Evolutionary conservation across 2,113 vertebrate species (phyloP).

Genomic region (Apteryx mantelli): DNA sequence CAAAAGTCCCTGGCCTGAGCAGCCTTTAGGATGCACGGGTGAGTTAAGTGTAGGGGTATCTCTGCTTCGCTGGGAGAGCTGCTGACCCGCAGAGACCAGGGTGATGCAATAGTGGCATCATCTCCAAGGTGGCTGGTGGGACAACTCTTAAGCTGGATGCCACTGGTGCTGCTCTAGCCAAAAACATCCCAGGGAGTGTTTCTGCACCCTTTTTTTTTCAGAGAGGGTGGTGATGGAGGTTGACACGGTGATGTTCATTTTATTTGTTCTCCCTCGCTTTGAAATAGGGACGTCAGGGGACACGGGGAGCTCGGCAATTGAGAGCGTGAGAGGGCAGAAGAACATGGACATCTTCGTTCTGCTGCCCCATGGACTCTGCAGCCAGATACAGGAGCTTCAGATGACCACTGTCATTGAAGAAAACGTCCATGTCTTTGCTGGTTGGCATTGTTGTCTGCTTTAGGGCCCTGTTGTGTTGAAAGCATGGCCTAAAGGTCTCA

Average conservation of each 20-base stretch:
- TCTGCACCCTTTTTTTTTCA: background rate
- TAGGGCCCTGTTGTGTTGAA: background rate
- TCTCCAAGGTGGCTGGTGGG: background rate
- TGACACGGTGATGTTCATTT: fast-evolving
- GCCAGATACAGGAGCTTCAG: slow-evolving; percentile 89
- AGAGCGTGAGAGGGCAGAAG: slow-evolving; percentile 82
- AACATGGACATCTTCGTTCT: slow-evolving; percentile 88
- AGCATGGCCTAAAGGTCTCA: background rate
- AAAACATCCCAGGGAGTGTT: background rate
- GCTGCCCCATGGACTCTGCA: slow-evolving; percentile 85
- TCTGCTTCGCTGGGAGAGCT: too few relatives aligned
- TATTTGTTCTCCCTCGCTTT: background rate
- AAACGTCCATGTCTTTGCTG: slow-evolving; percentile 90
- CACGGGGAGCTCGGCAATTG: slow-evolving; percentile 90
- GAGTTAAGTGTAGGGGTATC: too few relatives aligned
- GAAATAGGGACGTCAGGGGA: slow-evolving; percentile 91
- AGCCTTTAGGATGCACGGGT: too few relatives aligned
- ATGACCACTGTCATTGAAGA: slow-evolving; percentile 90
- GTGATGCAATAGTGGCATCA: background rate
- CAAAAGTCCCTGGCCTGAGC: background rate
- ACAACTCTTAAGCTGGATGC: background rate
- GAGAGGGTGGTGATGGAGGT: background rate
- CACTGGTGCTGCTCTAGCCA: background rate
- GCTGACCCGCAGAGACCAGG: background rate
- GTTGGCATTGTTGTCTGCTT: slow-evolving; percentile 58